A percentile compares a stretch with the other conserved stretches of the same genome.
phyloP scores from a whole-genome alignment of 2,797 vertebrate genomes.

The Lacerta agilis region DNA sequence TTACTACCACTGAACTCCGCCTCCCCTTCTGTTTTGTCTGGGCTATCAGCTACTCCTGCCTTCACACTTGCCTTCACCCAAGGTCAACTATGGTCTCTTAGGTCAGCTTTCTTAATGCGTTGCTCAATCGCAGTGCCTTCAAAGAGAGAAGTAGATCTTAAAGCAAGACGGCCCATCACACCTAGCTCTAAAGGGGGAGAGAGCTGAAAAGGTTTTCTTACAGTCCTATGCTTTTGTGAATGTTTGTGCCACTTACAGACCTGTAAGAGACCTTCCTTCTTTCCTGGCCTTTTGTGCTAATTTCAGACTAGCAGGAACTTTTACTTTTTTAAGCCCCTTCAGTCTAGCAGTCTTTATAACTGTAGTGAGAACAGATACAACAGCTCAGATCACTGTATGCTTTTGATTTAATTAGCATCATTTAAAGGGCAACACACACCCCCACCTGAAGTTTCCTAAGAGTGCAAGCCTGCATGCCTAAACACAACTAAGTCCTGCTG shows the following conservation, averaged over 20 bases:
- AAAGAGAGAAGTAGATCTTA: background rate
- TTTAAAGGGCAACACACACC: background rate
- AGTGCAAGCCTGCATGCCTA: background rate
- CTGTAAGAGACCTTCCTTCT: fast-evolving
- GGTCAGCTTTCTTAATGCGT: slow-evolving; percentile 27
- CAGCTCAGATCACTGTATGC: background rate
- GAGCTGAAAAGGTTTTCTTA: background rate
- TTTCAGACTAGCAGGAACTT: background rate
- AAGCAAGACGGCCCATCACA: background rate
- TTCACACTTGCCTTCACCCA: background rate
- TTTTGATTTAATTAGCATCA: background rate
- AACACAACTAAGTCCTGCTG: background rate
- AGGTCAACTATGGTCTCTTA: slow-evolving; percentile 9
- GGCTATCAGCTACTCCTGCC: slow-evolving; percentile 10
- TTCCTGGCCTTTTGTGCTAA: slow-evolving; percentile 20
- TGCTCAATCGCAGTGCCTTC: slow-evolving; percentile 30
- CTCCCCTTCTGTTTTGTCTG: background rate
- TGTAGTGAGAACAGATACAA: background rate
- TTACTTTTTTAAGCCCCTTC: background rate
- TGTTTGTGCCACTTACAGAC: background rate
- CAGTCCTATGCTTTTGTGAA: background rate
- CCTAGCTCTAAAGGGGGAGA: slow-evolving; percentile 2
- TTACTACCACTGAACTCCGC: background rate
- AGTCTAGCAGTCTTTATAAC: background rate
- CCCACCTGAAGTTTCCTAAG: background rate